Evolutionary conservation across 2,888 invertebrate species (phyloP).

Genomic region (Amitus sp.): DNA sequence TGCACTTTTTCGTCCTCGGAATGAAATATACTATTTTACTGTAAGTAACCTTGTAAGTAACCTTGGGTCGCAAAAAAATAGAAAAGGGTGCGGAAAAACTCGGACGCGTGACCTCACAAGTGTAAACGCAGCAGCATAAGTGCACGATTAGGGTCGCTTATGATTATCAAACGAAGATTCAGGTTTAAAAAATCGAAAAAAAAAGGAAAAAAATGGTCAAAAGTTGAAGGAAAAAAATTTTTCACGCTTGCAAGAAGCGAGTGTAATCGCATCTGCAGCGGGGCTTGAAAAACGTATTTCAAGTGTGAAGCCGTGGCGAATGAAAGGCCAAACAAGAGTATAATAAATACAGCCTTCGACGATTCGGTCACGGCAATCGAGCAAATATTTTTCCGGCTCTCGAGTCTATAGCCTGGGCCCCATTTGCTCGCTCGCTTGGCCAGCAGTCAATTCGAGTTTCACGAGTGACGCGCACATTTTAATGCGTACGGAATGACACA

Average conservation of each 20-base stretch:
- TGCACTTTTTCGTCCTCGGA: too few species aligned
- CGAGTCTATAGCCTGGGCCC: too few species aligned
- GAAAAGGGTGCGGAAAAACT: too few species aligned
- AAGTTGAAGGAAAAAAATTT: background rate
- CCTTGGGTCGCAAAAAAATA: too few species aligned
- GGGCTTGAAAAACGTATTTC: conserved; percentile 26
- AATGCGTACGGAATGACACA: conserved; percentile 10
- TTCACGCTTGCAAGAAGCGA: background rate
- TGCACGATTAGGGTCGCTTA: too few species aligned
- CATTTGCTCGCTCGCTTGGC: conserved; percentile 33
- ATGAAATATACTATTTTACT: too few species aligned
- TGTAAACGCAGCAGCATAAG: too few species aligned
- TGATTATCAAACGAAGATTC: too few species aligned
- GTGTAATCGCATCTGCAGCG: background rate
- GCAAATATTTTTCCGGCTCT: conserved; percentile 44
- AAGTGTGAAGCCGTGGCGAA: conserved; percentile 53
- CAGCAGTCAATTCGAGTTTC: conserved; percentile 25
- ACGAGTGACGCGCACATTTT: conserved; percentile 18
- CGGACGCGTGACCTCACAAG: too few species aligned
- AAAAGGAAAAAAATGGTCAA: too few species aligned
- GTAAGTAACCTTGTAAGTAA: too few species aligned
- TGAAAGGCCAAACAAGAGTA: conserved; percentile 54
- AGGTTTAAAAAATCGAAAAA: too few species aligned
- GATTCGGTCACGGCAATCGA: conserved; percentile 53
- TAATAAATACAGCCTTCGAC: conserved; percentile 49